Evolutionary conservation across 2,113 vertebrate genomes (phyloP).

Genomic region (Neodon shergylaensis): DNA sequence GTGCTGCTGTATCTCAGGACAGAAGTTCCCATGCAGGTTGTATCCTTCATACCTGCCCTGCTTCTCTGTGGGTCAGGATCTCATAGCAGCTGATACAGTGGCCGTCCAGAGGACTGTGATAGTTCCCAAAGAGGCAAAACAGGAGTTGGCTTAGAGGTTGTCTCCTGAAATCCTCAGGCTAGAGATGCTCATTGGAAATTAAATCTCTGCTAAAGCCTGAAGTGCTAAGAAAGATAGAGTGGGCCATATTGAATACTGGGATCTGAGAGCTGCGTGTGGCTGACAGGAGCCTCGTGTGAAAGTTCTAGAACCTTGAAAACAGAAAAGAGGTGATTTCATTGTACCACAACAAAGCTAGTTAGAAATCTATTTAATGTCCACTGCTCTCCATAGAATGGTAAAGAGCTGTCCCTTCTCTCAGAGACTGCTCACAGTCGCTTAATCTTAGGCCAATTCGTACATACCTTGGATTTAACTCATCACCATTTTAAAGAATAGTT

Average conservation of each 20-base stretch:
- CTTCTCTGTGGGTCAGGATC: not conserved
- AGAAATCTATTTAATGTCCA: not conserved
- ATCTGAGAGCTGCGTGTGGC: not conserved
- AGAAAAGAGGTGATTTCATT: not conserved
- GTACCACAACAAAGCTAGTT: not conserved
- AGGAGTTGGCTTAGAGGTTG: not conserved
- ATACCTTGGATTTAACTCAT: not conserved
- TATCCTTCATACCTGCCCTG: not conserved
- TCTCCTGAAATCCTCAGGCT: not conserved
- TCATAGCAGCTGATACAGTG: not conserved
- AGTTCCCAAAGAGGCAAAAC: constrained; percentile 17
- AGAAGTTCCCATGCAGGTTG: not conserved
- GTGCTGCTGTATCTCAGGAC: not conserved
- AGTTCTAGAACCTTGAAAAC: not conserved
- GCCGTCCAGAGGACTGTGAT: not conserved
- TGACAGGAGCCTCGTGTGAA: not conserved
- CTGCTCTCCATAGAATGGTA: not conserved
- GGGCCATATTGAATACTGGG: not conserved
- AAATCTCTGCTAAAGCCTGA: not conserved
- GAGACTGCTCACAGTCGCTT: not conserved
- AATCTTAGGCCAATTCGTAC: not conserved
- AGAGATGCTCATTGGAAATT: not conserved
- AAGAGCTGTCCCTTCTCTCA: not conserved
- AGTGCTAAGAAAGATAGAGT: not conserved
- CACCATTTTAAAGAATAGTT: not conserved